Conservation (phyloP, 1,140 invertebrate species). For the Nasonia vitripennis region DNA sequence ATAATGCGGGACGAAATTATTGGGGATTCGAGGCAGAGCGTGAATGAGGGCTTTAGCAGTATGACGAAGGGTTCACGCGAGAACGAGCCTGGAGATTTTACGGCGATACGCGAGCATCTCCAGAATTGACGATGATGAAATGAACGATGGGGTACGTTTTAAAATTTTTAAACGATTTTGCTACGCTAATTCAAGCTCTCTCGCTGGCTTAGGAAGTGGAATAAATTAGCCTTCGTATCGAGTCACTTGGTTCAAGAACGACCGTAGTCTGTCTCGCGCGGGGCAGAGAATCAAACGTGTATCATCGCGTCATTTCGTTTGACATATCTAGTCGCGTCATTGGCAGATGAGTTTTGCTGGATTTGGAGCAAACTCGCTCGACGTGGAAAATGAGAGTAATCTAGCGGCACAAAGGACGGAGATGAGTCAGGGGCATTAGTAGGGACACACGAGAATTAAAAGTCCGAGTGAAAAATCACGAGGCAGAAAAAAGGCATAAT, state of each 20-base stretch:
- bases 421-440: neutral
- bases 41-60: neutral
- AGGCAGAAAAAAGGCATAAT: constrained; percentile 39
- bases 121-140: too few species aligned
- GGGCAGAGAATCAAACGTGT: neutral
- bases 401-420: neutral
- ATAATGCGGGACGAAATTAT: constrained; percentile 9
- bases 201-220: neutral
- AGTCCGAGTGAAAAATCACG: constrained; percentile 25
- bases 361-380: too few species aligned
- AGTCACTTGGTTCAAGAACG: neutral
- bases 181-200: too few species aligned
- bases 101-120: too few species aligned
- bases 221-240: neutral
- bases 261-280: too few species aligned
- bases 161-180: too few species aligned
- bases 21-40: constrained; percentile 48
- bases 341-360: neutral
- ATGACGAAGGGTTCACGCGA: neutral
- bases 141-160: too few species aligned
- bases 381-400: neutral
- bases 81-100: neutral
- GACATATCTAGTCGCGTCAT: neutral
- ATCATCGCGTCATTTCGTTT: neutral
- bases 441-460: neutral